Evolutionary conservation across 1,140 invertebrate genomes (phyloP).

Genomic region (Gryllus bimaculatus): DNA sequence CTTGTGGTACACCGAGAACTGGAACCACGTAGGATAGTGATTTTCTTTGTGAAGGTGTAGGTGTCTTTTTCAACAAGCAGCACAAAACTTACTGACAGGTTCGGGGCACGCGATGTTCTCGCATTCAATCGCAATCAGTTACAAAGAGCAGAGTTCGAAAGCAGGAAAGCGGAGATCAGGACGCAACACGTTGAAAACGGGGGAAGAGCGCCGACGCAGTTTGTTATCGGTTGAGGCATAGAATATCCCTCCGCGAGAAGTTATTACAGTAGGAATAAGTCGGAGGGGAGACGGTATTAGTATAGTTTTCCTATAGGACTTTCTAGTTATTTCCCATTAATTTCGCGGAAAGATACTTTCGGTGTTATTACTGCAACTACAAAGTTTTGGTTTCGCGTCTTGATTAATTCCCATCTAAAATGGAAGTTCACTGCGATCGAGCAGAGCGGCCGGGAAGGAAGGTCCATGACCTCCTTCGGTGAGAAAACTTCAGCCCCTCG

Average conservation of each 20-base stretch:
- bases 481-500: not conserved
- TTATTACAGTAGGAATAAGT: not conserved
- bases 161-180: not conserved
- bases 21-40: too few species aligned
- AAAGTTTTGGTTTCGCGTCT: not conserved
- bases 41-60: too few species aligned
- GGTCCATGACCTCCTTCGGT: not conserved
- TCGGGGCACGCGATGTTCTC: too few species aligned
- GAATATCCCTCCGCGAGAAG: not conserved
- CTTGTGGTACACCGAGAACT: too few species aligned
- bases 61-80: too few species aligned
- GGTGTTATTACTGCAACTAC: not conserved
- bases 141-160: not conserved
- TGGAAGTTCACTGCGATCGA: not conserved
- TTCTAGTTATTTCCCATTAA: slow-evolving; percentile 5
- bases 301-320: not conserved
- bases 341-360: slow-evolving; percentile 1
- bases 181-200: not conserved
- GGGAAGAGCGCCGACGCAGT: not conserved
- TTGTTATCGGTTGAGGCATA: not conserved
- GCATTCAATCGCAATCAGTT: too few species aligned
- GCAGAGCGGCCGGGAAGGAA: not conserved
- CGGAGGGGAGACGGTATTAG: not conserved
- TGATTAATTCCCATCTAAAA: not conserved
- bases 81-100: too few species aligned